Evolutionary conservation across 2,113 vertebrate species (phyloP), one percentile per base, ranked within the genome.

Genomic region (Platycercus adscitus): DNA sequence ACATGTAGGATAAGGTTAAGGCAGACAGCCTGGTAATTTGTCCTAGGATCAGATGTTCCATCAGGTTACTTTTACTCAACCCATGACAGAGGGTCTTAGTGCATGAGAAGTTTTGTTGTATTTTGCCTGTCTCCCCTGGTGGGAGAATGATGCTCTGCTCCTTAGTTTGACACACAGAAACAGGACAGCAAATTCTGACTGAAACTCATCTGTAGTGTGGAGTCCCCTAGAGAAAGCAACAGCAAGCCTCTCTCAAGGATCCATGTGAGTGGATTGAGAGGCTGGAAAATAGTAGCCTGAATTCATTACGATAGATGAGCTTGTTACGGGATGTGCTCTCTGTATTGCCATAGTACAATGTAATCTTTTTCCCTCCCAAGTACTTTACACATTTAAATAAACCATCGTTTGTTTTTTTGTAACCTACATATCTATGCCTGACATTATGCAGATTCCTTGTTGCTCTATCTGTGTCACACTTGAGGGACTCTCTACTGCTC

Each of bases 331-430:
- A 16, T 52, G 49, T 76, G 58, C 77, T 95, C 44, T 93, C 82
- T 85, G 53, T 89, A 89, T 87, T 87, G 81, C 75, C 86, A 63
- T 87, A 70, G 66, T 81, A 85, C 79, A 70, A 58, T 89, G 82
- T 92, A 97, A 94, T 93, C 81, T 87, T 97, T 92, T 70, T 56
- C 89, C 85, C 85, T 91, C 89, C 43, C 46, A 37, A 93, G 66
- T 88, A 96, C 60, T 96, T 93, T 96, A 96, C 89, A 95, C 89
- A 85, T 95, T 97, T 97, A 88, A 98, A 98, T 98, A 98, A 98
- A 98, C 95, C 31, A 64, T 89, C 53, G 89, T 95, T 97, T 98
- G 80, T 44, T 93, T 95, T 58, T 58, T 96, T 94, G 96, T 95
- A 96, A 96, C 96, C 97, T 91, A 93, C 50, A 75, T 90, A 95